Evolutionary conservation across 2,113 vertebrate genomes (phyloP).

Genomic region (Vidua macroura): DNA sequence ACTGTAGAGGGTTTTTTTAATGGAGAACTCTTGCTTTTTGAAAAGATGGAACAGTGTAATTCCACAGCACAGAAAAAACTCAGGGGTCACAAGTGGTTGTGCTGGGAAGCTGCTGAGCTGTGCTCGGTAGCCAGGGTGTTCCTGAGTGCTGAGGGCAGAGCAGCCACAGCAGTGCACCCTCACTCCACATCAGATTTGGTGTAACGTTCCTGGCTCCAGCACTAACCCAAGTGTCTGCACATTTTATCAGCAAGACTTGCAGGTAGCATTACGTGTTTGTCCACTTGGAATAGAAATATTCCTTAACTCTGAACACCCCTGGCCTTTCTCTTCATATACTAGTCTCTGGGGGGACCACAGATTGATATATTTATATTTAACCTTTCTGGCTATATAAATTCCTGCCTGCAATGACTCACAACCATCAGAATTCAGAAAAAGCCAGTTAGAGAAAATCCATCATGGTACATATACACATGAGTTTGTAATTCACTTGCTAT

Average conservation of each 20-base stretch:
- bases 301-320: slow-evolving; percentile 18
- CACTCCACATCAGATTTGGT: not conserved
- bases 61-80: not conserved
- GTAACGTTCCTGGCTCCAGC: not conserved
- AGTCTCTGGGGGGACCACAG: not conserved
- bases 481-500: not conserved
- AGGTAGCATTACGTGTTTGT: slow-evolving; percentile 34
- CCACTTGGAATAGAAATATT: slow-evolving; percentile 2
- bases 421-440: not conserved
- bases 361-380: not conserved
- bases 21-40: not conserved
- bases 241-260: slow-evolving; percentile 33
- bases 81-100: not conserved
- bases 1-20: not conserved
- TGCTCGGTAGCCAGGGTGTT: rapidly evolving
- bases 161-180: not conserved
- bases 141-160: not conserved
- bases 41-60: not conserved
- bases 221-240: slow-evolving; percentile 8
- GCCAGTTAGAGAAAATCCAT: not conserved
- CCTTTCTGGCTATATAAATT: not conserved
- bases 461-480: not conserved
- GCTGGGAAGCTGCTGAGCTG: not conserved
- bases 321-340: not conserved
- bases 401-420: not conserved